These are phyloP conservation scores for Cepphus grylle DNA, from an alignment of 2,113 vertebrate genomes.

Conservation along the genomic window DNA sequence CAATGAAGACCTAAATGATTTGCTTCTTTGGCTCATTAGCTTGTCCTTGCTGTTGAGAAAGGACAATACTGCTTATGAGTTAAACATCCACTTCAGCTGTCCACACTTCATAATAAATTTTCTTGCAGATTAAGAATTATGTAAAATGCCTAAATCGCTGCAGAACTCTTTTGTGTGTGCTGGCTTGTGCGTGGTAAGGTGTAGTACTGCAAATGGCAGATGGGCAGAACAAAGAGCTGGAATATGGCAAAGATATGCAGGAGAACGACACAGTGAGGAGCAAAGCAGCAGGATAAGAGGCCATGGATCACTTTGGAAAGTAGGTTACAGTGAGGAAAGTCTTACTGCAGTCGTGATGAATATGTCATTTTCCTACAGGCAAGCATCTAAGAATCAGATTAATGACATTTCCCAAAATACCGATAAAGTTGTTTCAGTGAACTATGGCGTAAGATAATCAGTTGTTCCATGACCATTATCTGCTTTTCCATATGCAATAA, in stretches of 20 bases:
- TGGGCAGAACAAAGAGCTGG: neutral
- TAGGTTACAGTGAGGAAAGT: neutral
- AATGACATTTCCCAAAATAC: neutral
- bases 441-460: neutral
- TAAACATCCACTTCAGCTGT: neutral
- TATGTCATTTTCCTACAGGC: neutral
- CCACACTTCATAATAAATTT: neutral
- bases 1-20: constrained; percentile 15
- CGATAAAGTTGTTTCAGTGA: neutral
- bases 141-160: neutral
- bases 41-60: constrained; percentile 49
- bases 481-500: neutral
- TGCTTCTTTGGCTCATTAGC: constrained; percentile 44
- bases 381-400: neutral
- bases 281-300: neutral
- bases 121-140: constrained; percentile 2
- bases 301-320: neutral
- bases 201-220: neutral
- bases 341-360: neutral
- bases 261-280: neutral
- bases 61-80: neutral
- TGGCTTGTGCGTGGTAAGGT: neutral
- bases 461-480: neutral
- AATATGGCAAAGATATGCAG: neutral
- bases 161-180: neutral